Evolutionary conservation across 2,113 vertebrate species (phyloP), one percentile per base, ranked within the genome.

Genomic region (Ifrita kowaldi): DNA sequence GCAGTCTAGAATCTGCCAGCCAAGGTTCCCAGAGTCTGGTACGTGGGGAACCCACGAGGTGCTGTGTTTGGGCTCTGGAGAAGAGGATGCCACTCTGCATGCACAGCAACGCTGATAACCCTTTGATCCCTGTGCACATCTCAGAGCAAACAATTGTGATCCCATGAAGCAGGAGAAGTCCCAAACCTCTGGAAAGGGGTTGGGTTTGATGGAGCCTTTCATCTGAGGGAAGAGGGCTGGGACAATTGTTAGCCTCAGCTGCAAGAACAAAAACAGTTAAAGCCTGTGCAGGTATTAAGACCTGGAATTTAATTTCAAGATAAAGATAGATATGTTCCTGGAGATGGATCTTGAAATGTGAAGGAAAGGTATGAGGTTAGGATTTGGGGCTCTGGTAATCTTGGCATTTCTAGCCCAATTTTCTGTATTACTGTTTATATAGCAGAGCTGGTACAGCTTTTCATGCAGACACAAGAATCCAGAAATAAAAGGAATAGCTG

Each of bases 401-500:
- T 67, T 86, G 57, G 26, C 18, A 19, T 65, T 92, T 95, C 35
- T 47, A 84, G 14, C 23, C 56, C 28, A 26, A 3, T 90, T 93
- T 84, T 63, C 68, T 67, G 19, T 69, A 53, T 77, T 88, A 41
- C 17, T 77, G 60, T 53, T 94, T 68, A 3, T 64, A 10, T 17
- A 49, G 32, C 47, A 64, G 23, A 84, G 68, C 71, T 73, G 32
- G 47, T 71, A 56, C 79, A 81, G 47, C 64, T 89, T 75, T 92
- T 71, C 79, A 86, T 68, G 60, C 60, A 64, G 56, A 24, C 68
- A 49, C 21, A 70, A 64, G 84, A 75, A 94, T 71, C 33, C 79
- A 95, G 82, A 92, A 96, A 62, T 86, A 62, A 78, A 92, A 92
- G 27, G 79, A 95, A 81, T 89, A 67, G n/a, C 71, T 96, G 75